phyloP scores from a whole-genome alignment of 2,797 vertebrate genomes.

The Acanthurus lineatus region DNA sequence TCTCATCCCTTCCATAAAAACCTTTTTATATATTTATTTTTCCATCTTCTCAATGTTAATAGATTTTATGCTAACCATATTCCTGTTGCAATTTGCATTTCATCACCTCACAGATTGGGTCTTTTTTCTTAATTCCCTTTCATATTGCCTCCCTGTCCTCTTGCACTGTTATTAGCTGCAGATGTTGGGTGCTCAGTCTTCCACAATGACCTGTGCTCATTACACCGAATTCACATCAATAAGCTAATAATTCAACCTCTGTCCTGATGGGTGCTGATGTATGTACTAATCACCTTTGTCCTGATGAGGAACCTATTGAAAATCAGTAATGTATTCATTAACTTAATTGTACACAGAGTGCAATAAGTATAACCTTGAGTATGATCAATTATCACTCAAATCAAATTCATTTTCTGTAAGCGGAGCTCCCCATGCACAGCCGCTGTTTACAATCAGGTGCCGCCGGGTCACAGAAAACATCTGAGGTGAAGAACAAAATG shows the following conservation, averaged over 20 bases:
- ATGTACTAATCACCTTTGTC: constrained; percentile 71
- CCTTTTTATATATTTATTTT: constrained; percentile 39
- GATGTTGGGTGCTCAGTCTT: constrained; percentile 50
- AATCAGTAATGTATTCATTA: constrained; percentile 72
- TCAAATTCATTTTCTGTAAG: constrained; percentile 17
- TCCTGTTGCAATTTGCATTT: constrained; percentile 54
- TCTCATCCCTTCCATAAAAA: constrained; percentile 49
- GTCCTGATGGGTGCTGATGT: constrained; percentile 67
- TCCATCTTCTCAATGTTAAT: constrained; percentile 45
- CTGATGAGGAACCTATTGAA: constrained; percentile 61
- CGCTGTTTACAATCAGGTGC: too few species aligned
- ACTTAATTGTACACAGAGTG: constrained; percentile 48
- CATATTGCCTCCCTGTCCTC: constrained; percentile 45
- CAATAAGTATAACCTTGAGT: constrained; percentile 54
- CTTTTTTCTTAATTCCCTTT: constrained; percentile 51
- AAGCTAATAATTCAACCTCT: constrained; percentile 66
- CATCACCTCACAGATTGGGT: constrained; percentile 47
- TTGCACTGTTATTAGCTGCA: constrained; percentile 49
- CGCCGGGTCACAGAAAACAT: too few species aligned
- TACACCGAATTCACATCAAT: constrained; percentile 56
- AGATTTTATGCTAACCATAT: constrained; percentile 49
- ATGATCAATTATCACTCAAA: constrained; percentile 53
- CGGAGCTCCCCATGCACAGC: too few species aligned
- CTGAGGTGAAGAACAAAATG: too few species aligned
- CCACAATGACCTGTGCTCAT: constrained; percentile 60